Conservation (phyloP, 2,888 invertebrate species). For the Craniophora ligustri region DNA sequence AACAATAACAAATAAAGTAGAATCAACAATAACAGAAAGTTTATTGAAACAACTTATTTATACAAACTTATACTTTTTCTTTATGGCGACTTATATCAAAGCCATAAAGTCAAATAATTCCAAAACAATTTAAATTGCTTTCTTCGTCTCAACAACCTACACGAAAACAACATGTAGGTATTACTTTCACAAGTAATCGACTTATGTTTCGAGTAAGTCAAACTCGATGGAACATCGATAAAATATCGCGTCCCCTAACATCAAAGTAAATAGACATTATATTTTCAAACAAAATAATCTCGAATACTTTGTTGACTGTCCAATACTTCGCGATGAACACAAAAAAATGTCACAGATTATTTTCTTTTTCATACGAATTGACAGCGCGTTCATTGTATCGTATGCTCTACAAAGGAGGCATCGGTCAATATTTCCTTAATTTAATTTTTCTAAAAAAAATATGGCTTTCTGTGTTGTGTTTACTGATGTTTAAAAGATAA, state of each 20-base stretch:
- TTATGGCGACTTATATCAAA: background rate
- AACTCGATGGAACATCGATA: constrained; percentile 14
- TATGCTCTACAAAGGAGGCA: constrained; percentile 27
- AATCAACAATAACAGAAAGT: background rate
- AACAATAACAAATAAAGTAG: background rate
- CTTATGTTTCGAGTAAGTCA: constrained; percentile 10
- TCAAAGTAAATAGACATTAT: constrained; percentile 41
- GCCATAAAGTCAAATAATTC: background rate
- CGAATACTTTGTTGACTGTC: constrained; percentile 30
- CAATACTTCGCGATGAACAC: constrained; percentile 25
- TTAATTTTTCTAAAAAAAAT: constrained; percentile 28
- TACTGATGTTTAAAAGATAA: background rate
- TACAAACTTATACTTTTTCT: background rate
- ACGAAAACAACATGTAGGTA: background rate
- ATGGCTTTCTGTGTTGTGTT: constrained; percentile 1
- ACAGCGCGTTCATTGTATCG: constrained; percentile 34
- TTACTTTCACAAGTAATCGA: constrained; percentile 30
- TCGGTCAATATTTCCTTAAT: constrained; percentile 43
- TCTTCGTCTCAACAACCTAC: constrained; percentile 8
- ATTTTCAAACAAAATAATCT: constrained; percentile 45
- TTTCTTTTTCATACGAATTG: constrained; percentile 36
- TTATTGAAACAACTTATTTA: background rate
- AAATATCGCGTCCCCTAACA: constrained; percentile 27
- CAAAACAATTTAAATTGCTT: constrained; percentile 3
- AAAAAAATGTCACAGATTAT: constrained; percentile 27